Percentiles rank a stretch among this genome's conserved stretches.
Evolutionary conservation across 2,113 vertebrate genomes (phyloP).

Genomic region (Dunckerocampus dactyliophorus): DNA sequence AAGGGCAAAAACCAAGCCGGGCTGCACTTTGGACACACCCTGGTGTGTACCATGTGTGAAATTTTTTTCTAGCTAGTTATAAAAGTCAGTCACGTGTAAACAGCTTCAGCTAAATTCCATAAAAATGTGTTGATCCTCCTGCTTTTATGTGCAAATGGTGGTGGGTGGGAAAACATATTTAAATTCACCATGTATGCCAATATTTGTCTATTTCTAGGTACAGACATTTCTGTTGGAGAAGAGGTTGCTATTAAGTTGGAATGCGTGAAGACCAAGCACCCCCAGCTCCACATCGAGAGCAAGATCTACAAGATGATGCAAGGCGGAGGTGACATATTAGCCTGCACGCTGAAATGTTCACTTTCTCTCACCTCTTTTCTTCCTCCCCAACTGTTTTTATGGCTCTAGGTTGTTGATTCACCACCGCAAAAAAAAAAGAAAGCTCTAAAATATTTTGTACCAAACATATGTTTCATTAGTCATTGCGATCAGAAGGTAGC

Average conservation of each 20-base stretch:
- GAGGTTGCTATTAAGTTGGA: conserved; percentile 95
- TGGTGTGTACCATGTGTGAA: too few relatives aligned
- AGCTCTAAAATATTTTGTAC: too few relatives aligned
- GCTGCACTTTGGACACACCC: too few relatives aligned
- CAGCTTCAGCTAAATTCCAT: too few relatives aligned
- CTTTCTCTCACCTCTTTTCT: not conserved
- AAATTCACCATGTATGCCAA: not conserved
- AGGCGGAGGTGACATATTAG: conserved; percentile 80
- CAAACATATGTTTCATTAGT: too few relatives aligned
- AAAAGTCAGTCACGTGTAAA: too few relatives aligned
- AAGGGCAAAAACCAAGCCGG: too few relatives aligned
- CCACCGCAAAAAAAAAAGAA: too few relatives aligned
- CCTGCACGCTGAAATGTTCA: not conserved
- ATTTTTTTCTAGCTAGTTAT: too few relatives aligned
- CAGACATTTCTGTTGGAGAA: conserved; percentile 89
- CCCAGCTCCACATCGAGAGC: conserved; percentile 96
- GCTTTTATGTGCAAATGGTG: too few relatives aligned
- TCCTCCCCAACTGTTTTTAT: not conserved
- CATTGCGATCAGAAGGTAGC: too few relatives aligned
- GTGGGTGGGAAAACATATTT: not conserved
- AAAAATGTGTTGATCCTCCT: too few relatives aligned
- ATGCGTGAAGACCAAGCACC: conserved; percentile 97
- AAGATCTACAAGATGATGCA: conserved; percentile 99
- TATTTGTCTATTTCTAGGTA: conserved; percentile 68
- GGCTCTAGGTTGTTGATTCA: not conserved